Evolutionary conservation across 2,113 vertebrate genomes (phyloP).

Genomic region (Malurus cyaneus): DNA sequence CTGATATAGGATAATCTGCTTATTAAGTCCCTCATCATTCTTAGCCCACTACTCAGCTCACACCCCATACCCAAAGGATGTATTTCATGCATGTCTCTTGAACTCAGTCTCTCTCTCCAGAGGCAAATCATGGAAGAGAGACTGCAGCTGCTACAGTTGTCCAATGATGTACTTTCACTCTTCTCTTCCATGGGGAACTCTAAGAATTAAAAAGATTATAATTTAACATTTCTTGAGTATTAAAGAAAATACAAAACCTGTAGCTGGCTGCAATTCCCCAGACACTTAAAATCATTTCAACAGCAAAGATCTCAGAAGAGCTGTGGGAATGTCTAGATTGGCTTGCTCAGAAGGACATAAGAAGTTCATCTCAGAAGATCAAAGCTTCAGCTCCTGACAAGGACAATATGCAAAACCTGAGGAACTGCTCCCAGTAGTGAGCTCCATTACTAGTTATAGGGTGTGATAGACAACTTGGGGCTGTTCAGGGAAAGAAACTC

Average conservation of each 20-base stretch:
- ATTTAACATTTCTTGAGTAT: not conserved
- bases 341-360: not conserved
- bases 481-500: not conserved
- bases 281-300: not conserved
- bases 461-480: not conserved
- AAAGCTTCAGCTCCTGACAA: not conserved
- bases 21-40: not conserved
- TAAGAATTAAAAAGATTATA: not conserved
- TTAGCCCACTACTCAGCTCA: not conserved
- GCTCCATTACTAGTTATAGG: not conserved
- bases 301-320: not conserved
- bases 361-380: not conserved
- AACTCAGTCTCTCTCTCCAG: not conserved
- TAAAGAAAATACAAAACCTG: not conserved
- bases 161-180: not conserved
- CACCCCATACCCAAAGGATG: not conserved
- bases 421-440: not conserved
- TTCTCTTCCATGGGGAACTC: not conserved
- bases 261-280: not conserved
- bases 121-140: not conserved
- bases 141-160: not conserved
- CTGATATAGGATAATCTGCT: not conserved
- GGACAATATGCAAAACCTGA: not conserved
- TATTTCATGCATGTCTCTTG: not conserved
- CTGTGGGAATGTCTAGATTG: not conserved